Evolutionary conservation across 2,888 invertebrate genomes (phyloP).

Genomic region (Erpobdella octoculata): DNA sequence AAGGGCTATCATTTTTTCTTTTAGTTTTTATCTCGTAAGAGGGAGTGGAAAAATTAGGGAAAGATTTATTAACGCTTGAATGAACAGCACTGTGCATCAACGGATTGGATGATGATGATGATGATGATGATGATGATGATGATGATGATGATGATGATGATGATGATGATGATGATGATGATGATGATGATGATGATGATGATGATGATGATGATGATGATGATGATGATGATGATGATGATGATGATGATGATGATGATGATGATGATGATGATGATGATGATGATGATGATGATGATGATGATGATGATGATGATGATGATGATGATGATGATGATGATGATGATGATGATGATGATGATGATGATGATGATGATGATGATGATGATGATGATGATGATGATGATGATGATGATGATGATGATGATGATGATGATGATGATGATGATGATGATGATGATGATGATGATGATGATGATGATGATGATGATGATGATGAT

Average conservation of each 20-base stretch:
- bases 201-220: slow-evolving; percentile 29
- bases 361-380: slow-evolving; percentile 14
- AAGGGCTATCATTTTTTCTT: no score
- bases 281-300: slow-evolving; percentile 22
- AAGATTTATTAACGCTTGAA: not conserved
- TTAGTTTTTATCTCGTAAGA: no score
- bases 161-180: slow-evolving; percentile 14
- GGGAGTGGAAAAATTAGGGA: not conserved
- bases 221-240: slow-evolving; percentile 26
- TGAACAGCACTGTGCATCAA: not conserved
- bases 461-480: slow-evolving; percentile 32
- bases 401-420: slow-evolving; percentile 24
- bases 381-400: slow-evolving; percentile 24
- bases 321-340: slow-evolving; percentile 1
- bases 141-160: slow-evolving; percentile 18
- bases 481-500: slow-evolving; percentile 28
- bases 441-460: slow-evolving; percentile 32
- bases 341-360: not conserved
- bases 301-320: slow-evolving; percentile 16
- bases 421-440: no score
- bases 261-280: slow-evolving; percentile 27
- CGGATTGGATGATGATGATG: not conserved
- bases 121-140: slow-evolving; percentile 3
- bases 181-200: slow-evolving; percentile 21
- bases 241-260: slow-evolving; percentile 24